Conservation (phyloP, 2,113 vertebrate genomes). For the Parus major region DNA sequence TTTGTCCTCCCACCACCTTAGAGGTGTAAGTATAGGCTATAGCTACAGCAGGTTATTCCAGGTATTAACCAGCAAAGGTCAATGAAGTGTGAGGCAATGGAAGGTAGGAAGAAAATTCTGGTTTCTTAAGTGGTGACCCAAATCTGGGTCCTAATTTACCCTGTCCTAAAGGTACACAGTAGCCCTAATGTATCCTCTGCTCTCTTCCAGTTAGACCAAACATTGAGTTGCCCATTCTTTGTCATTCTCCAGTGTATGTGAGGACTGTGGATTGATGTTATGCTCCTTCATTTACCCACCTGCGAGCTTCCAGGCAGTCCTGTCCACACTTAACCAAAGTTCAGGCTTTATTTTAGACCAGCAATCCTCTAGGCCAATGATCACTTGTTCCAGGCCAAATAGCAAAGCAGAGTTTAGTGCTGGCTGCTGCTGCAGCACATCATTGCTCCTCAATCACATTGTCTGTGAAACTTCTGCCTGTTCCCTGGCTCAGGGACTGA, state of each 20-base stretch:
- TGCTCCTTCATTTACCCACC: fast-evolving
- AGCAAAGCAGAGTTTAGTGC: background rate
- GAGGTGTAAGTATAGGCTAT: background rate
- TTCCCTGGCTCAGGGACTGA: background rate
- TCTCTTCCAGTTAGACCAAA: background rate
- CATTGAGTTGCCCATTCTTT: background rate
- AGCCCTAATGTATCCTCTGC: background rate
- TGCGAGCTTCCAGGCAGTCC: background rate
- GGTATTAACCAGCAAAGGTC: background rate
- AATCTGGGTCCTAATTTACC: background rate
- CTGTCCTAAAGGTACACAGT: background rate
- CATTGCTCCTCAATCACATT: background rate
- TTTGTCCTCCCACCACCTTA: background rate
- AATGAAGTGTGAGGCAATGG: background rate
- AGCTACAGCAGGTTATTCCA: background rate
- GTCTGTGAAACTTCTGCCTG: background rate
- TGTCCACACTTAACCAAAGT: background rate
- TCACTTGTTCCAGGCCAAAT: background rate
- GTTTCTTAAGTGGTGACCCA: background rate
- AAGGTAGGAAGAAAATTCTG: background rate
- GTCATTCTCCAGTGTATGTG: fast-evolving
- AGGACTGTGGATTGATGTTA: background rate
- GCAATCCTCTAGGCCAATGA: background rate
- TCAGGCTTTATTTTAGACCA: background rate
- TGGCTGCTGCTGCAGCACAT: background rate